Conservation (phyloP, 2,113 vertebrate species). For the Antechinus stuartii region DNA sequence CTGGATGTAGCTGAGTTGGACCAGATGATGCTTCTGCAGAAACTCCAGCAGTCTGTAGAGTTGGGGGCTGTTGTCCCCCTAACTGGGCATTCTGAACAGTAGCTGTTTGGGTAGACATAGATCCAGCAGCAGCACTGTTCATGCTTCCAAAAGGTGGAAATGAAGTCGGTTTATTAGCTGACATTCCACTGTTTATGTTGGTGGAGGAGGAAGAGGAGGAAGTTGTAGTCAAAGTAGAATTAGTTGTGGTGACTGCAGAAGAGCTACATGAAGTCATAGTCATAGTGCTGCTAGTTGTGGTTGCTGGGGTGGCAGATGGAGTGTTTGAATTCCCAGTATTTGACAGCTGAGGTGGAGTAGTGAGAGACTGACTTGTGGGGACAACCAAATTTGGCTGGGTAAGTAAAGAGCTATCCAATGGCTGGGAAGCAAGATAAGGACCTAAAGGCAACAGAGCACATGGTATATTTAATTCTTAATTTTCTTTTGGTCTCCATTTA, state of each 20-base stretch:
- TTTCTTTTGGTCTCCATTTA: slow-evolving; percentile 45
- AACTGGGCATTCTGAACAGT: slow-evolving; percentile 89
- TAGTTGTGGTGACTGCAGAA: slow-evolving; percentile 87
- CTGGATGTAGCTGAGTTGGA: slow-evolving; percentile 88
- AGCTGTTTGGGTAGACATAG: slow-evolving; percentile 85
- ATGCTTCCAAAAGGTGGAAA: slow-evolving; percentile 93
- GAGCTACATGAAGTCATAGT: slow-evolving; percentile 84
- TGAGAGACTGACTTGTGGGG: slow-evolving; percentile 86
- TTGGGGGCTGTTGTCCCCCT: slow-evolving; percentile 87
- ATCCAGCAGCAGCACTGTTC: slow-evolving; percentile 81
- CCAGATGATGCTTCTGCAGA: slow-evolving; percentile 87
- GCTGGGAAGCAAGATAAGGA: slow-evolving; percentile 97
- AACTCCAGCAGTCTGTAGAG: slow-evolving; percentile 85
- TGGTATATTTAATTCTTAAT: slow-evolving; percentile 65
- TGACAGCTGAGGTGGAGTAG: slow-evolving; percentile 86
- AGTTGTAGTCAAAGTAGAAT: slow-evolving; percentile 83
- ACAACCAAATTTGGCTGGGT: slow-evolving; percentile 90
- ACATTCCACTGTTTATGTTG: slow-evolving; percentile 82
- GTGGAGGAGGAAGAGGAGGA: slow-evolving; percentile 87
- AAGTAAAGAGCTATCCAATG: slow-evolving; percentile 94
- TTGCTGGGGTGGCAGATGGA: slow-evolving; percentile 80
- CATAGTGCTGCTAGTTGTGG: slow-evolving; percentile 83
- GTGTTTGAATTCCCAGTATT: slow-evolving; percentile 85
- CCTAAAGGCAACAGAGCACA: slow-evolving; percentile 84
- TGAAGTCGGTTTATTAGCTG: slow-evolving; percentile 90